phyloP scores from a whole-genome alignment of 2,113 vertebrate genomes.

The Ctenodactylus gundi region DNA sequence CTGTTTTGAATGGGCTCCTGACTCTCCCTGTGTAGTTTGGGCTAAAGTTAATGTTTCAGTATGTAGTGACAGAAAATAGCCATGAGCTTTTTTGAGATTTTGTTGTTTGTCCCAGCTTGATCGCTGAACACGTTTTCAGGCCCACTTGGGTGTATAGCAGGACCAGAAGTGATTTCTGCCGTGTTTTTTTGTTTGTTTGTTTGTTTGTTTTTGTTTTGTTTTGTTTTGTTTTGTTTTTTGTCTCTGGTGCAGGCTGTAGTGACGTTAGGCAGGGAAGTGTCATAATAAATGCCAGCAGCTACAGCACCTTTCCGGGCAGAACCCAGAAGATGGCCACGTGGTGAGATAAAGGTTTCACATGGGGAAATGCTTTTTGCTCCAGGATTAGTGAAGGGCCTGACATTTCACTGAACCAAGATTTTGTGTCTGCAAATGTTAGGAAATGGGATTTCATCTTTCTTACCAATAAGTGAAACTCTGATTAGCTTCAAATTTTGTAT shows the following conservation, averaged over 20 bases:
- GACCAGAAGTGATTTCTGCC: background rate
- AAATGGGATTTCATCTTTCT: slow-evolving; percentile 4
- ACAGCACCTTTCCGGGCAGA: slow-evolving; percentile 33
- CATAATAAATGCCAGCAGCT: background rate
- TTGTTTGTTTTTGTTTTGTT: no score
- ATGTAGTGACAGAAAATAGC: background rate
- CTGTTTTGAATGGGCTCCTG: background rate
- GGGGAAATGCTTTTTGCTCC: slow-evolving; percentile 30
- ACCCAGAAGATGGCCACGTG: background rate
- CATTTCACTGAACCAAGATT: slow-evolving; percentile 59
- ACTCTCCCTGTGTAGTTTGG: background rate
- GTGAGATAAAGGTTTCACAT: slow-evolving; percentile 55
- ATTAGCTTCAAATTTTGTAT: background rate
- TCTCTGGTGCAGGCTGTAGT: background rate
- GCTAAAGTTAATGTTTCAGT: background rate
- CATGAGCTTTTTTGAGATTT: background rate
- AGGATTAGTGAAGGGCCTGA: slow-evolving; percentile 43
- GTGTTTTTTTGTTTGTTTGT: no score
- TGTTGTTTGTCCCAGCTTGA: background rate
- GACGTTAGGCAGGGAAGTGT: background rate
- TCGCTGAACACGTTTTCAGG: background rate
- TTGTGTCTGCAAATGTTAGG: slow-evolving; percentile 51
- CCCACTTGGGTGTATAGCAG: background rate
- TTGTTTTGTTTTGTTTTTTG: no score
- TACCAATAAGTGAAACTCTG: background rate